Evolutionary conservation across 2,797 vertebrate genomes (phyloP).

Genomic region (Hydrolagus colliei): DNA sequence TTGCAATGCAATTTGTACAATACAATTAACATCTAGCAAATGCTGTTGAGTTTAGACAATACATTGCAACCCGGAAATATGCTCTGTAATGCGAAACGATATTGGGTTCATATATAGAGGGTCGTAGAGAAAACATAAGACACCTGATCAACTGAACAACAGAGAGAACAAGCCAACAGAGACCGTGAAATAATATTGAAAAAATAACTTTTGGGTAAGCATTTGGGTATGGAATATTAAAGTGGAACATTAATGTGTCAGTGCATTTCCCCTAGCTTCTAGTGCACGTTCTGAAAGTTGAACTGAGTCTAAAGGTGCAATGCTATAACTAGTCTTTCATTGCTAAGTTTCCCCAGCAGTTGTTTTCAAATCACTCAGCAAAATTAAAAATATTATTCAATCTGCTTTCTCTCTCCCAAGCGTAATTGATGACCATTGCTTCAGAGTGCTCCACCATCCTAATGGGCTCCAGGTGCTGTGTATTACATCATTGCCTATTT

Average conservation of each 20-base stretch:
- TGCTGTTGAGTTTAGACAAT: neutral
- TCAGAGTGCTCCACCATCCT: neutral
- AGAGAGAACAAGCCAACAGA: constrained; percentile 9
- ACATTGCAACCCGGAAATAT: no score
- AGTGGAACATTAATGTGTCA: neutral
- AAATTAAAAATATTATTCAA: constrained; percentile 19
- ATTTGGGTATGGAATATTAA: no score
- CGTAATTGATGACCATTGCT: neutral
- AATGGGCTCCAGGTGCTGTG: neutral
- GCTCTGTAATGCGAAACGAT: neutral
- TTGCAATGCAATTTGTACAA: neutral
- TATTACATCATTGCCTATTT: neutral
- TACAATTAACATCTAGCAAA: neutral
- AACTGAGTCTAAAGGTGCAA: neutral
- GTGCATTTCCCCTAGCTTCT: no score
- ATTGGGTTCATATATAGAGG: constrained; percentile 8
- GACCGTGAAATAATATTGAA: constrained; percentile 20
- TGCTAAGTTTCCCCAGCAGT: neutral
- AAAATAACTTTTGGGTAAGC: constrained; percentile 21
- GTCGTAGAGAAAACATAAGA: neutral
- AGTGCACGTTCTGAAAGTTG: neutral
- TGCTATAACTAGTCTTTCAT: neutral
- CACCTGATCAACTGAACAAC: neutral
- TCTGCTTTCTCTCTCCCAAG: neutral
- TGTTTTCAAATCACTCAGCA: neutral